These are phyloP conservation scores for Phylloscopus trochiloides DNA, from an alignment of 2,113 vertebrate genomes.

Conservation along the genomic window DNA sequence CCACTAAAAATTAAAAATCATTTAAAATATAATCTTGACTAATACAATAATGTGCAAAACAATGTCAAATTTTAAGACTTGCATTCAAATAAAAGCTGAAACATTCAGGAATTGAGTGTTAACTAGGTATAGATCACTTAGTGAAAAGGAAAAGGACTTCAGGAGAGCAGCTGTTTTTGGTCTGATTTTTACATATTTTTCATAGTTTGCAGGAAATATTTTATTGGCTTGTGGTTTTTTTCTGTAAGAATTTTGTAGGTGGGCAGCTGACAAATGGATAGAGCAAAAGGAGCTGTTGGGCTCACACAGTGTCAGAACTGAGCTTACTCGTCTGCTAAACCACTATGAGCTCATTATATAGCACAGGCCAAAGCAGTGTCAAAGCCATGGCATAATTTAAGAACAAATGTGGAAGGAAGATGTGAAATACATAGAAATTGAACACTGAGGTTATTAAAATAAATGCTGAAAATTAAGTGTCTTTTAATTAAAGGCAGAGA, in stretches of 20 bases:
- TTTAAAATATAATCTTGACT: not conserved
- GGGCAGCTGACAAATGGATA: not conserved
- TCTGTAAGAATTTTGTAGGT: not conserved
- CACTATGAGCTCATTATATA: not conserved
- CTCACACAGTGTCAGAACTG: not conserved
- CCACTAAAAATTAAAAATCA: not conserved
- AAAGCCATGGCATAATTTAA: not conserved
- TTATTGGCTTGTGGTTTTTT: not conserved
- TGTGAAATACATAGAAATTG: not conserved
- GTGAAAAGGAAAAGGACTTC: not conserved
- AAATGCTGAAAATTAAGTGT: not conserved
- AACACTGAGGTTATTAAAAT: not conserved
- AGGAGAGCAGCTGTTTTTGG: not conserved
- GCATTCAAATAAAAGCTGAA: not conserved
- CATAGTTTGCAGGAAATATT: not conserved
- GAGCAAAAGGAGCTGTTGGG: not conserved
- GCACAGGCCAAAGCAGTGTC: not conserved
- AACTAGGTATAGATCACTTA: not conserved
- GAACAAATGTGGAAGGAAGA: not conserved
- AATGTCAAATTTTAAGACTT: not conserved
- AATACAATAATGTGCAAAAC: not conserved
- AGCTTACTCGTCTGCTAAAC: not conserved
- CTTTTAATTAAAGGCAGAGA: not conserved
- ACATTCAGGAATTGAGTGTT: not conserved
- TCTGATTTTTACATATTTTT: not conserved